Base-by-base conservation (phyloP, 2,797 vertebrate species). In the Ciconia nigra region DNA sequence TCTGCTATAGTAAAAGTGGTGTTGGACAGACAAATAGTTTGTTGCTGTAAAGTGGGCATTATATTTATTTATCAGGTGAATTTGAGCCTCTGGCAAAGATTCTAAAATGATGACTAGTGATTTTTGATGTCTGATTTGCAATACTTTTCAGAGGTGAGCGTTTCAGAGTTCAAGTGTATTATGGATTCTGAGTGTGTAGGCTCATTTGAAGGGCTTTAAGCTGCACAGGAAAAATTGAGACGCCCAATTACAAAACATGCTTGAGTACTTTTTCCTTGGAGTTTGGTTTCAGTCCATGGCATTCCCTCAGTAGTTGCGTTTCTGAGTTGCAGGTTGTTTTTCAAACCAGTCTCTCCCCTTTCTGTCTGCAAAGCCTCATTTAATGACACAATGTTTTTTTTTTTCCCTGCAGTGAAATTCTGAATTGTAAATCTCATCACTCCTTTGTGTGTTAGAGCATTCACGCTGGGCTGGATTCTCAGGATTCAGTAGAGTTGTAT, bases 281-380 rank as follows among this genome's bases (percentile, higher is more conserved):
- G 61, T 95, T 96, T 90, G 41, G 77, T 94, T 95, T 94, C 83
- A 93, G 88, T 93, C 80, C 62, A 51, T 55, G 80, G 81, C 58
- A 46, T 89, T 94, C 51, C 70, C 39, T 65, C 46, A 65, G 85
- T 8, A 78, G 88, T 13, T 46, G 31, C 7, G 8, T 55, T 58
- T 62, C 51, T 54, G 90, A 81, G 22, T 52, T 94, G 82, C 65
- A 41, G 44, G 65, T 76, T 92, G 46, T 92, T 96, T 91, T 92
- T 61, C 65, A 79, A 94, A 39, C 39, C 26, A 42, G 7, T 26
- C 13, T 85, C 24, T 85, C 42, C 29, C 79, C 59, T 80, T 54
- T 74, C 67, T 63, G 24, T 61, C 72, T 58, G 66, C 62, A 88
- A 90, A 96, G 85, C 73, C 73, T 95, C 42, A 57, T 79, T 96